These are phyloP conservation scores for Loris lydekkerianus DNA, from an alignment of 2,797 vertebrate species.

Conservation along the genomic window DNA sequence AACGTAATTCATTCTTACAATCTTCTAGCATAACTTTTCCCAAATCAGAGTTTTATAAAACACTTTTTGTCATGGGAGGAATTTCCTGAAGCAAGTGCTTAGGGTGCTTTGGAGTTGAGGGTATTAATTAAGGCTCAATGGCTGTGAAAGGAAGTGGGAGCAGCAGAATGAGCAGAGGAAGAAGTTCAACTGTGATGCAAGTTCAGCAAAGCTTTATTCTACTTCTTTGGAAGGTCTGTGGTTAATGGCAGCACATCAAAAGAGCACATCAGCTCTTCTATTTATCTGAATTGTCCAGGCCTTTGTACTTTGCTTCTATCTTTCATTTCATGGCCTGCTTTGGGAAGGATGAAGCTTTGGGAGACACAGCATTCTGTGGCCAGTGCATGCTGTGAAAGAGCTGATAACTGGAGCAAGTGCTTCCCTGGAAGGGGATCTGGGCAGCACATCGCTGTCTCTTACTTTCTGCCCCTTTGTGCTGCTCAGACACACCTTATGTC, in stretches of 20 bases:
- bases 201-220: background rate
- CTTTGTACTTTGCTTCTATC: background rate
- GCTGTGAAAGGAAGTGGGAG: background rate
- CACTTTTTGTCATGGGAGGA: background rate
- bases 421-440: background rate
- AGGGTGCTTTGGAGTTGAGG: background rate
- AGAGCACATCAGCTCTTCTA: background rate
- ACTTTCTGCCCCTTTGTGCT: no score
- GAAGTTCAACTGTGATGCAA: background rate
- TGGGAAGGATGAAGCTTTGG: background rate
- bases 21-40: background rate
- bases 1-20: background rate
- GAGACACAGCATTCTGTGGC: background rate
- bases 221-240: fast-evolving
- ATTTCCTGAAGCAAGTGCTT: background rate
- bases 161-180: background rate
- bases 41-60: background rate
- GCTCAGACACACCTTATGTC: background rate
- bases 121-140: background rate
- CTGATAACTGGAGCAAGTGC: background rate
- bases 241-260: background rate
- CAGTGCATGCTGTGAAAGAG: background rate
- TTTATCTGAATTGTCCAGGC: background rate
- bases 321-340: background rate
- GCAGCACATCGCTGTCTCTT: background rate